These are phyloP conservation scores for Seira sanloemensis DNA, from an alignment of 2,888 invertebrate species.

Conservation along the genomic window DNA sequence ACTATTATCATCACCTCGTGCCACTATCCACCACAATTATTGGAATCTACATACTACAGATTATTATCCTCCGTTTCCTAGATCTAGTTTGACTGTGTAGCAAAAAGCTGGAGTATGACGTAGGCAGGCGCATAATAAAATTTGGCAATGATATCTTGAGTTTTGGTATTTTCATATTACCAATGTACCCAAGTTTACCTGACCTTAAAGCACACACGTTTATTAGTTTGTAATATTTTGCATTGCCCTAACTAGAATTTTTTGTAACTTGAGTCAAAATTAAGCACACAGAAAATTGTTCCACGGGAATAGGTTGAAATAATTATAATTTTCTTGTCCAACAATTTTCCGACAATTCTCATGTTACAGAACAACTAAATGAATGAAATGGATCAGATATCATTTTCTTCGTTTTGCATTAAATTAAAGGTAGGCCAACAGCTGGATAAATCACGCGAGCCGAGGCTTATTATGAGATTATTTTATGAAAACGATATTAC, in stretches of 20 bases:
- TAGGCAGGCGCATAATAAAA: neutral
- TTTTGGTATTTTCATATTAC: no score
- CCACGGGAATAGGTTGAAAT: neutral
- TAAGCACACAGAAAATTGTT: neutral
- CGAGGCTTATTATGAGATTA: neutral
- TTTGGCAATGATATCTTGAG: neutral
- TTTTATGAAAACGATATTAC: no score
- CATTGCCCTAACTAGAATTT: no score
- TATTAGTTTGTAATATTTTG: no score
- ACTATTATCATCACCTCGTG: constrained; percentile 27
- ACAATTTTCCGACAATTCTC: neutral
- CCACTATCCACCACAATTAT: constrained; percentile 17
- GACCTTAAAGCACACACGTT: no score
- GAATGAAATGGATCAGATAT: neutral
- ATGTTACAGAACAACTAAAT: neutral
- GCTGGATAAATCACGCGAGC: neutral
- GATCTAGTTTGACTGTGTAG: no score
- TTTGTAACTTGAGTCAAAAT: neutral
- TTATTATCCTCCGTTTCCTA: neutral
- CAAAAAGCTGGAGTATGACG: neutral
- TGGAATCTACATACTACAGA: neutral
- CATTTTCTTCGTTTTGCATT: neutral
- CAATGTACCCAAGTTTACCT: no score
- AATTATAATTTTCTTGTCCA: neutral
- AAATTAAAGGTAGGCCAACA: neutral